Evolutionary conservation across 2,888 invertebrate species (phyloP), one percentile per base, ranked within the genome.

Genomic region (Nemurella pictetii): DNA sequence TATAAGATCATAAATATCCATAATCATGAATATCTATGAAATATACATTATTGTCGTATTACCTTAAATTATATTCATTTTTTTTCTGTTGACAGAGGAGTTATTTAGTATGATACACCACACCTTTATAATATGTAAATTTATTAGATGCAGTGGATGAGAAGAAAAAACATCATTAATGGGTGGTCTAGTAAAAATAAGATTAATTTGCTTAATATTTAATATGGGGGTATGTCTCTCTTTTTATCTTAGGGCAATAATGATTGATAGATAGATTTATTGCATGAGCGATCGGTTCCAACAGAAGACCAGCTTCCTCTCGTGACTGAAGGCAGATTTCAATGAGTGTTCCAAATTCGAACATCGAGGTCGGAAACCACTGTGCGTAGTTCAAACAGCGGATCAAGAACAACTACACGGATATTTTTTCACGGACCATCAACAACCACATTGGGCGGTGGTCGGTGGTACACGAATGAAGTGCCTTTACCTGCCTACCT

Each of bases 21-120:
- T 75, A 75, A 75, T 75, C 28, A n/a, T 28, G 75, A 28, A 75
- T 75, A 75, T 55, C 55, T 75, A 75, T 26, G 75, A 26, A n/a
- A 75, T n/a, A 75, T 15, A 36, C 26, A 25, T 25, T 75, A 75
- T 75, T 75, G 75, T 75, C 75, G 7, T 75, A 75, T 75, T 25
- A 27, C 55, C 7, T 28, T 2, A 75, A 75, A 27, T 5, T 28
- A 75, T 75, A 55, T 55, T 20, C 55, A 7, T 27, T 28, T 12
- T 75, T 75, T 75, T 2, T 26, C 75, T 75, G 28, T 75, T 26
- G 75, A 75, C 75, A 75, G 27, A 28, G 7, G 75, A 27, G 75
- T 75, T 4, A 75, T 75, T 75, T 5, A 75, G 75, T 75, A 75
- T 27, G 26, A 4, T 4, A 28, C 27, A 27, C 0, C 55, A 75